Evolutionary conservation across 2,113 vertebrate genomes (phyloP).

Genomic region (Salvator merianae): DNA sequence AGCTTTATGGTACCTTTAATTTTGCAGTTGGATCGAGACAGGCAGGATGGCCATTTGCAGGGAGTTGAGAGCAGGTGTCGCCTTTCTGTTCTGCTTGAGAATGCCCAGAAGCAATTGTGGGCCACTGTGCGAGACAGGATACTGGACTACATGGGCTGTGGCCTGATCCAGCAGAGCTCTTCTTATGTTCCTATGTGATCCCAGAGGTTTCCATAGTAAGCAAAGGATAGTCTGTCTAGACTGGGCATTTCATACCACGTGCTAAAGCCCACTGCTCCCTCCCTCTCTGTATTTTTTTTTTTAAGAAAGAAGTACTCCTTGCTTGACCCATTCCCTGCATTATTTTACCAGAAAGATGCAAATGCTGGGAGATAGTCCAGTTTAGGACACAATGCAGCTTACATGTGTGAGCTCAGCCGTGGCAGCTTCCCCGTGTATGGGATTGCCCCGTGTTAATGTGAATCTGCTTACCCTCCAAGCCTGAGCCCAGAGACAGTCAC

Average conservation of each 20-base stretch:
- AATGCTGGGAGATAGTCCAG: constrained; percentile 5
- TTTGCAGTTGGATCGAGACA: too few species aligned
- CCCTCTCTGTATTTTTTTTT: not conserved
- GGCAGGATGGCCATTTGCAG: too few species aligned
- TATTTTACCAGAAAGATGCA: constrained; percentile 2
- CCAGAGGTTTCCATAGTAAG: not conserved
- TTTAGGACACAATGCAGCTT: constrained; percentile 9
- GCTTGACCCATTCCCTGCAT: not conserved
- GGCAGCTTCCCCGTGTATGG: not conserved
- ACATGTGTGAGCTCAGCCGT: not conserved
- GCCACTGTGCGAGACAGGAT: too few species aligned
- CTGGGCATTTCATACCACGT: not conserved
- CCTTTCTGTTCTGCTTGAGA: too few species aligned
- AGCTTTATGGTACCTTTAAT: not conserved
- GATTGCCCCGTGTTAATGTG: not conserved
- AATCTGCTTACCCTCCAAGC: not conserved
- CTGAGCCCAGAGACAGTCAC: not conserved
- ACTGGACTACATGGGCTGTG: too few species aligned
- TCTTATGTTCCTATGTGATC: too few species aligned
- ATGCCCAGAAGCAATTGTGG: too few species aligned
- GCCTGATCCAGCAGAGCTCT: too few species aligned
- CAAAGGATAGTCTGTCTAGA: not conserved
- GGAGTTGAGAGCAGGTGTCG: too few species aligned
- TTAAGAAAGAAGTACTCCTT: not conserved
- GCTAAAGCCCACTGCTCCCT: not conserved